A percentile compares a stretch with the other conserved stretches of the same genome.
Conservation (phyloP, 2,113 vertebrate species). For the Coryphaenoides rupestris region DNA sequence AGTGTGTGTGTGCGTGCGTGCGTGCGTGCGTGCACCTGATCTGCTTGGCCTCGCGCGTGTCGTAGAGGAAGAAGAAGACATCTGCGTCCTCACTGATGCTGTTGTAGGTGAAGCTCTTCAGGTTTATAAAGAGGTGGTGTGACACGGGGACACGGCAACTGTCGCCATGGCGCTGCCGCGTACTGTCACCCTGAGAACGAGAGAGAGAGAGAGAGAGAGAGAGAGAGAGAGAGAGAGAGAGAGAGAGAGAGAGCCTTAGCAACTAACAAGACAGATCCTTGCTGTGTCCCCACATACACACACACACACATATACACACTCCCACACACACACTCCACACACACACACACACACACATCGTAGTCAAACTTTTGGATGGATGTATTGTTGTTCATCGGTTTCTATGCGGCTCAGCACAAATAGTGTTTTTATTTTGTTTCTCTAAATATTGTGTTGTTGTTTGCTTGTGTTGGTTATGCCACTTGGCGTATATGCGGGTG, state of each 20-base stretch:
- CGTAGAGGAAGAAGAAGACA: conserved; percentile 91
- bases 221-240: conserved; percentile 17
- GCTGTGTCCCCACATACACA: too few species aligned
- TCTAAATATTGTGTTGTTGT: too few species aligned
- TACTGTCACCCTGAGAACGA: conserved; percentile 80
- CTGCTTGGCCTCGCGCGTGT: conserved; percentile 91
- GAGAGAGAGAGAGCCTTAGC: not conserved
- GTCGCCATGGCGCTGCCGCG: conserved; percentile 86
- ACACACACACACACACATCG: too few species aligned
- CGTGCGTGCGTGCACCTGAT: conserved; percentile 79
- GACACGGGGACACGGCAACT: conserved; percentile 86
- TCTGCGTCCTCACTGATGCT: conserved; percentile 96
- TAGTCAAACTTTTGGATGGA: too few species aligned
- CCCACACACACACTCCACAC: too few species aligned
- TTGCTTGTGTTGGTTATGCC: not conserved
- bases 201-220: not conserved
- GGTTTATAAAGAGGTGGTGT: conserved; percentile 93
- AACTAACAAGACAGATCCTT: conserved; percentile 15
- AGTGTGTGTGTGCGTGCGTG: too few species aligned
- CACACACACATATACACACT: too few species aligned
- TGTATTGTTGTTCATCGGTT: too few species aligned
- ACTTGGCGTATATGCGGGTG: not conserved
- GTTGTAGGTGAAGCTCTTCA: conserved; percentile 98
- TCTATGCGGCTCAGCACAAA: too few species aligned
- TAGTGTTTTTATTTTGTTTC: too few species aligned